These are phyloP conservation scores for Cataglyphis rosenhaueri DNA, from an alignment of 2,888 invertebrate genomes.

Conservation along the genomic window DNA sequence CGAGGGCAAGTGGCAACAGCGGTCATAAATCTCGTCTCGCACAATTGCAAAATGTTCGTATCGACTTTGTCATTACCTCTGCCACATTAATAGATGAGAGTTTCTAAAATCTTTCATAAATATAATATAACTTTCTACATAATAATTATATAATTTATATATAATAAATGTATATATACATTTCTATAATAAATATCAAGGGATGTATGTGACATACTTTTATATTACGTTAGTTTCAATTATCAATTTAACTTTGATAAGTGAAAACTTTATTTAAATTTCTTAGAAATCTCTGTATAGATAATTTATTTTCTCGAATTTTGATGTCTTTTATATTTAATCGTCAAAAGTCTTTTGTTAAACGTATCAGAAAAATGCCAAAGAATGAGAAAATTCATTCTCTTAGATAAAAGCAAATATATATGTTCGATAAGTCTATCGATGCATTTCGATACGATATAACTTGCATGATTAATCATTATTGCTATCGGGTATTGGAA, in stretches of 20 bases:
- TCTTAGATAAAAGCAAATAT: conserved; percentile 4
- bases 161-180: not conserved
- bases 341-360: not conserved
- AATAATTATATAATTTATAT: not conserved
- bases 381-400: not conserved
- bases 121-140: not conserved
- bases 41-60: conserved; percentile 33
- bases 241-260: not conserved
- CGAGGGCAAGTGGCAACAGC: conserved; percentile 35
- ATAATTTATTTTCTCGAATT: not conserved
- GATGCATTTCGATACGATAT: conserved; percentile 11
- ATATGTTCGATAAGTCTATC: conserved; percentile 7
- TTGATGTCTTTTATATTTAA: conserved; percentile 5
- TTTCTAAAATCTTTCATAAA: not conserved
- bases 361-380: not conserved
- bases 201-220: not conserved
- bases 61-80: conserved; percentile 23
- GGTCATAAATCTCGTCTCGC: conserved; percentile 29
- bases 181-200: not conserved
- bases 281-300: not conserved
- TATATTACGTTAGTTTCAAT: not conserved
- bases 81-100: conserved; percentile 15
- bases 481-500: conserved; percentile 42
- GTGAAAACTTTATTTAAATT: not conserved
- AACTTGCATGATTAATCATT: conserved; percentile 33